Base-by-base conservation (phyloP, 1,140 invertebrate species). In the Gonioctena quinquepunctata region DNA sequence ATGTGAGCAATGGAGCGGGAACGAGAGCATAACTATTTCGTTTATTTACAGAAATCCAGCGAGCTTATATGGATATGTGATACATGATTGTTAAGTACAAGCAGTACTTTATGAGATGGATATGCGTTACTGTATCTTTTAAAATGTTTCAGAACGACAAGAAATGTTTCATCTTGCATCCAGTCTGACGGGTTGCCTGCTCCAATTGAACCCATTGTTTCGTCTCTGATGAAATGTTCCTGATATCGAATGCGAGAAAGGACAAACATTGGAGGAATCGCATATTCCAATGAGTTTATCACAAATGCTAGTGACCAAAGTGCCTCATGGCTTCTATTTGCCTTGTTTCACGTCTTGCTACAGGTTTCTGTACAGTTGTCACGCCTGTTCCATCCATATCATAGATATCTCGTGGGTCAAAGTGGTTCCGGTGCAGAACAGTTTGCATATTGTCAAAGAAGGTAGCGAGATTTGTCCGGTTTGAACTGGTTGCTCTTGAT, bases 381-480 rank as follows among this genome's bases (percentile, higher is more conserved):
- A 83, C 73, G 4, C 81, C 82, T 6, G 71, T 84, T 76, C 86
- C 84, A 76, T 86, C 84, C 11, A 85, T 73, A 72, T 87, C 86
- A 61, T 75, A 86, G 21, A 87, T 85, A 69, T 79, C 60, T 63
- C 76, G 66, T 27, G 75, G 52, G 65, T 77, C 62, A 72, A 79
- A 82, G 19, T 74, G 72, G 62, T 79, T 13, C 64, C 73, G 57
- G 75, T 81, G 63, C 77, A 83, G 62, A 5, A 84, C 77, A 19
- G 2, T 74, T 22, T 48, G 4, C 21, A 84, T 61, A 74, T 84
- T 84, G 23, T 79, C 68, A 72, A 70, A 80, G 74, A 83, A 82
- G 52, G 19, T 25, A 25, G 71, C 60, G 1, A 84, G 83, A 62
- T 85, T 87, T 6, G 16, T 76, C 73, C 70, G 76, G 76, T 87